A percentile compares a stretch with the other conserved stretches of the same genome.
Evolutionary conservation across 2,888 invertebrate species (phyloP).

Genomic region (Macropis europaea): DNA sequence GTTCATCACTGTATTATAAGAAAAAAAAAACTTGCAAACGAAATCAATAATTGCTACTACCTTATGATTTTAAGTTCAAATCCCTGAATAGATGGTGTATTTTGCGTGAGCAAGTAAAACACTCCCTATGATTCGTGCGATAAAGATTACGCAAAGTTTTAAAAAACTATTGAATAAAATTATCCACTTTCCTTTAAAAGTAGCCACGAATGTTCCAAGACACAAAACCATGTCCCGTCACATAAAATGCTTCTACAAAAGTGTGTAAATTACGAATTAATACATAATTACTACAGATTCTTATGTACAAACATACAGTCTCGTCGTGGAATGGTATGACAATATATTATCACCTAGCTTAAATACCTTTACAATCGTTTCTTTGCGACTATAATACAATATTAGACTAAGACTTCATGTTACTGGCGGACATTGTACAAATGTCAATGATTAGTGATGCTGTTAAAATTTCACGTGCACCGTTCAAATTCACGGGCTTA

Average conservation of each 20-base stretch:
- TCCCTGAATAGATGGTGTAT: not conserved
- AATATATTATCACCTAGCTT: slow-evolving; percentile 56
- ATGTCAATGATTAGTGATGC: slow-evolving; percentile 10
- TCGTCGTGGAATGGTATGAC: slow-evolving; percentile 75
- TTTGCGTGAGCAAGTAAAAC: slow-evolving; percentile 6
- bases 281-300: slow-evolving; percentile 65
- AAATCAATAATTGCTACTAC: slow-evolving; percentile 20
- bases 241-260: slow-evolving; percentile 67
- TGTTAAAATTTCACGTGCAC: not conserved
- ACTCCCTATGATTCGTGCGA: not conserved
- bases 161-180: slow-evolving; percentile 33
- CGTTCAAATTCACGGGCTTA: not conserved
- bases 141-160: slow-evolving; percentile 2
- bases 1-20: not conserved
- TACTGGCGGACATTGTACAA: slow-evolving; percentile 34
- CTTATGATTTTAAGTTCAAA: not conserved
- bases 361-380: slow-evolving; percentile 53
- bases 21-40: not conserved
- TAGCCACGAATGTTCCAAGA: slow-evolving; percentile 52
- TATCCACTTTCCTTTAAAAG: slow-evolving; percentile 21
- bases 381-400: slow-evolving; percentile 50
- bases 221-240: slow-evolving; percentile 49
- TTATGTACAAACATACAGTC: slow-evolving; percentile 76
- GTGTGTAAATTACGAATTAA: slow-evolving; percentile 60
- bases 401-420: slow-evolving; percentile 41